These are phyloP conservation scores for Agrotis exclamationis DNA, from an alignment of 2,888 invertebrate species.

Conservation along the genomic window DNA sequence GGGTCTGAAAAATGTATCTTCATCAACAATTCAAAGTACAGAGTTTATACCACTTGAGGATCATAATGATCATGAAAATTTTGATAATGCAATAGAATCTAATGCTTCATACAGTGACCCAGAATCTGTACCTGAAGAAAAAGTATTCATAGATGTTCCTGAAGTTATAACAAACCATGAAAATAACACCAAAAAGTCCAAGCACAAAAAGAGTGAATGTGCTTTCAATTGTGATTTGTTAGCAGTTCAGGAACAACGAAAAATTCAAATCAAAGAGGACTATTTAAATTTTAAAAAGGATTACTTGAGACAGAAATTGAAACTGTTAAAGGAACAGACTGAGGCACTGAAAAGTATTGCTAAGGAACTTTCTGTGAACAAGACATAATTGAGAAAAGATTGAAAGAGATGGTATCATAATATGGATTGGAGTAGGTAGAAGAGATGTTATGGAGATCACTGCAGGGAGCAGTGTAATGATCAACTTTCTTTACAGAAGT, in stretches of 20 bases:
- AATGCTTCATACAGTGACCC: conserved; percentile 76
- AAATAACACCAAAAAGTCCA: conserved; percentile 66
- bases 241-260: conserved; percentile 81
- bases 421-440: neutral
- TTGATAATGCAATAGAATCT: conserved; percentile 71
- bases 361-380: conserved; percentile 76
- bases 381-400: conserved; percentile 19
- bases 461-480: neutral
- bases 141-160: conserved; percentile 71
- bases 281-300: conserved; percentile 86
- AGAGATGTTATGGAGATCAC: neutral
- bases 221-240: conserved; percentile 83
- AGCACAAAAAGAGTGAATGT: conserved; percentile 75
- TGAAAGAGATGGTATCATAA: neutral
- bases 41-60: conserved; percentile 77
- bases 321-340: conserved; percentile 83
- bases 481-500: neutral
- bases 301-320: conserved; percentile 84
- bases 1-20: conserved; percentile 76
- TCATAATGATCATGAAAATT: conserved; percentile 69
- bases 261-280: conserved; percentile 83
- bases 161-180: conserved; percentile 65
- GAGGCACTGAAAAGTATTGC: conserved; percentile 87
- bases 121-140: conserved; percentile 78
- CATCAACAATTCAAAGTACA: conserved; percentile 71